Conservation (phyloP, 1,140 invertebrate genomes). For the Magallana ariakensis region DNA sequence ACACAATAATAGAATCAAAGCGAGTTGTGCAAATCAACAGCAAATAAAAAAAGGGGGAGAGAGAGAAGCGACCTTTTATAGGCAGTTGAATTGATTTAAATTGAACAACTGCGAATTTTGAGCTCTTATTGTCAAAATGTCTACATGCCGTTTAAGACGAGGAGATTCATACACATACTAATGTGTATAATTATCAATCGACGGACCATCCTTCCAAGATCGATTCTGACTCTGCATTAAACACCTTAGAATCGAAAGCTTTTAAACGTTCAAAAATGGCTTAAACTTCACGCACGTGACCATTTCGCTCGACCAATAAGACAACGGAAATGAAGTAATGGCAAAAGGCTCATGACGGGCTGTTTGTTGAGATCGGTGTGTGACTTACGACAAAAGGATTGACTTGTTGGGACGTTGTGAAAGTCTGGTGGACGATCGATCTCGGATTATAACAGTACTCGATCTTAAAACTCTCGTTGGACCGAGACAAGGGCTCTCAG, state of each 20-base stretch:
- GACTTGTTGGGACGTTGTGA: too few relatives aligned
- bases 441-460: too few relatives aligned
- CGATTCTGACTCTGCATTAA: conserved; percentile 31
- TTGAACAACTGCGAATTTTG: conserved; percentile 3
- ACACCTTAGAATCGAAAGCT: neutral
- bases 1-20: conserved; percentile 23
- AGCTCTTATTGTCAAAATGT: neutral
- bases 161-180: neutral
- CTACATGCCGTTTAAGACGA: neutral
- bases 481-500: neutral
- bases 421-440: too few relatives aligned
- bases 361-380: neutral
- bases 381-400: neutral
- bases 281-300: neutral
- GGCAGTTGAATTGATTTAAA: conserved; percentile 15
- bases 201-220: neutral
- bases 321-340: conserved; percentile 26
- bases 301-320: neutral
- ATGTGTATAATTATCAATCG: conserved; percentile 21
- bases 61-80: neutral
- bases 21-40: neutral
- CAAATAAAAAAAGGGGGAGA: neutral
- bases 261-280: neutral
- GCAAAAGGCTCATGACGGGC: neutral
- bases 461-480: neutral